phyloP scores from a whole-genome alignment of 2,113 vertebrate species.

The Nannobrachium achirus region DNA sequence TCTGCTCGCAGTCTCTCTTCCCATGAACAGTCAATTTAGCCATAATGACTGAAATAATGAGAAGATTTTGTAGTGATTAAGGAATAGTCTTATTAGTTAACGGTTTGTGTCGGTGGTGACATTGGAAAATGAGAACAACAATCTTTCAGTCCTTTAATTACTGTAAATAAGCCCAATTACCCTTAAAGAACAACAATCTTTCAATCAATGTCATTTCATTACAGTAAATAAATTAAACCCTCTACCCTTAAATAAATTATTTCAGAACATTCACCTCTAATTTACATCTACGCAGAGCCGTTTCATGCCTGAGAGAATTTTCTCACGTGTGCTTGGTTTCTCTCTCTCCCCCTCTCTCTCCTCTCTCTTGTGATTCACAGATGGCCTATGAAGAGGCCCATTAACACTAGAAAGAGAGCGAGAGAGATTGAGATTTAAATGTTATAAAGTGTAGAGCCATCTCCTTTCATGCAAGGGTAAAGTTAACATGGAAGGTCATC shows the following conservation, averaged over 20 bases:
- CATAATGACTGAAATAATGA: too few relatives aligned
- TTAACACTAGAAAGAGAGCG: constrained; percentile 54
- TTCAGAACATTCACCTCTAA: neutral
- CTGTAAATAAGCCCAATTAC: too few relatives aligned
- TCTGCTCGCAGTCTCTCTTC: too few relatives aligned
- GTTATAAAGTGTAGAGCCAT: constrained; percentile 45
- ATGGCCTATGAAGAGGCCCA: constrained; percentile 61
- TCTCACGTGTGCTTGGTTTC: constrained; percentile 50
- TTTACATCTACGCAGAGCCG: constrained; percentile 25
- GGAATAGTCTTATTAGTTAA: too few relatives aligned
- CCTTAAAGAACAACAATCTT: too few relatives aligned
- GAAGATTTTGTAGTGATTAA: too few relatives aligned
- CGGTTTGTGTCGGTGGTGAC: too few relatives aligned
- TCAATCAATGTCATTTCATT: neutral
- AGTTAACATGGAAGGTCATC: constrained; percentile 49
- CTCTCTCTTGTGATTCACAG: constrained; percentile 46
- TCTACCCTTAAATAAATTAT: neutral
- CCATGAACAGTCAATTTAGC: too few relatives aligned
- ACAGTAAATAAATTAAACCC: neutral
- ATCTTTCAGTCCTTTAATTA: too few relatives aligned
- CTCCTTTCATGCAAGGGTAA: constrained; percentile 53
- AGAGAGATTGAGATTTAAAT: constrained; percentile 52
- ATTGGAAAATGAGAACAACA: too few relatives aligned
- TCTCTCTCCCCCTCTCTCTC: constrained; percentile 1
- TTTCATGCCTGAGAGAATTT: constrained; percentile 42